These are phyloP conservation scores for Nasonia vitripennis DNA, from an alignment of 1,140 invertebrate genomes.

Conservation along the genomic window DNA sequence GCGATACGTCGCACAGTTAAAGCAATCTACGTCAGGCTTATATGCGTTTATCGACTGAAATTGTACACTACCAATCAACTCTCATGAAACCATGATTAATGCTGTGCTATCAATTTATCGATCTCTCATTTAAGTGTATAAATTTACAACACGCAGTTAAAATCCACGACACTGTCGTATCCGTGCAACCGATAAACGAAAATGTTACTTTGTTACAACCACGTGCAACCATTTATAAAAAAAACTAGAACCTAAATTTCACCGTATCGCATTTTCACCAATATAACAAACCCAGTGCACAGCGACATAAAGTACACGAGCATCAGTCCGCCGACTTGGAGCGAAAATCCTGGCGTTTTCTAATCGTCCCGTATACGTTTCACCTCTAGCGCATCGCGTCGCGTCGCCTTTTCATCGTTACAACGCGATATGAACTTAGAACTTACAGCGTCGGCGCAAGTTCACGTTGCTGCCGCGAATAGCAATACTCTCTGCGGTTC, in stretches of 20 bases:
- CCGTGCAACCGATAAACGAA: not conserved
- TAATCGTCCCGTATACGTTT: not conserved
- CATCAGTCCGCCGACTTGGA: not conserved
- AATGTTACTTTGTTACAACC: not conserved
- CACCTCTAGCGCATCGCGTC: not conserved
- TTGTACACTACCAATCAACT: no score
- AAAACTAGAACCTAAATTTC: not conserved
- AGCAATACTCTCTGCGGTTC: not conserved
- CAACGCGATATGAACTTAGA: not conserved
- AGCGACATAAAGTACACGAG: not conserved
- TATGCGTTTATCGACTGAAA: no score
- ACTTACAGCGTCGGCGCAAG: not conserved
- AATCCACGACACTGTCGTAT: no score
- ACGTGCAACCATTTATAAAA: not conserved
- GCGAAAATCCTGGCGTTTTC: not conserved
- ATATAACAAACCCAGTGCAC: no score
- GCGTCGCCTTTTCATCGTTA: slow-evolving; percentile 15
- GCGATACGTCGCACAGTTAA: no score
- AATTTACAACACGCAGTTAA: no score
- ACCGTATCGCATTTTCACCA: not conserved
- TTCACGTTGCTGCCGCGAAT: not conserved
- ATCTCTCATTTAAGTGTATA: no score
- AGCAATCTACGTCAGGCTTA: no score
- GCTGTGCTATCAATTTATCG: not conserved
- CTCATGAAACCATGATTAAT: no score